Evolutionary conservation across 1,140 invertebrate species (phyloP).

Genomic region (Ruditapes philippinarum): DNA sequence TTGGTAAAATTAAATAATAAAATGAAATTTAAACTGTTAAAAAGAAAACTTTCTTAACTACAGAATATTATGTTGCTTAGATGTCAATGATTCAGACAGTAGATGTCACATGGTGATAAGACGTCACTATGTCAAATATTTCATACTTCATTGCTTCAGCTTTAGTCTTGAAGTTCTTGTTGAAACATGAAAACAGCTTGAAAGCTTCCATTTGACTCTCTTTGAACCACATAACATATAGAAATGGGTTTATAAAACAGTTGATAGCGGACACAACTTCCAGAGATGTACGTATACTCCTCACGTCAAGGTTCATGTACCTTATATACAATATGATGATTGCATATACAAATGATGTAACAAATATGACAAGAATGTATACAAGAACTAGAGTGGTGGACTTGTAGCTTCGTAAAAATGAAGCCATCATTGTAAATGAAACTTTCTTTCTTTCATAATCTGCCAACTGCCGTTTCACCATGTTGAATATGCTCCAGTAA

Average conservation of each 20-base stretch:
- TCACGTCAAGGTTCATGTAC: neutral
- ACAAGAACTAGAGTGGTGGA: constrained; percentile 30
- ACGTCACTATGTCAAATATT: constrained; percentile 22
- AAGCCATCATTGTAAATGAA: neutral
- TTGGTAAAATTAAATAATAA: no score
- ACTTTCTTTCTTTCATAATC: neutral
- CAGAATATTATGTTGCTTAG: no score
- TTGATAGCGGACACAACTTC: neutral
- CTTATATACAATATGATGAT: constrained; percentile 7
- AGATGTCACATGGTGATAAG: no score
- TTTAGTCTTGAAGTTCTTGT: neutral
- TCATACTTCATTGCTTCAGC: constrained; percentile 17
- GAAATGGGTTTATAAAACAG: constrained; percentile 29
- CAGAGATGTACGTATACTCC: neutral
- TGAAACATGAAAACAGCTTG: neutral
- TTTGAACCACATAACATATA: constrained; percentile 48
- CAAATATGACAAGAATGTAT: neutral
- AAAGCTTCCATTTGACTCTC: no score
- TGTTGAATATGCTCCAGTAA: constrained; percentile 36
- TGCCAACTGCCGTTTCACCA: neutral
- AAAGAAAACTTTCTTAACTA: no score
- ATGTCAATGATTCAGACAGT: no score
- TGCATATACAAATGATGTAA: neutral
- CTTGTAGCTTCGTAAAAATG: no score
- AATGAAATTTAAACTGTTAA: no score